Conservation (phyloP, 2,888 invertebrate species). For the Anticlea derivata region DNA sequence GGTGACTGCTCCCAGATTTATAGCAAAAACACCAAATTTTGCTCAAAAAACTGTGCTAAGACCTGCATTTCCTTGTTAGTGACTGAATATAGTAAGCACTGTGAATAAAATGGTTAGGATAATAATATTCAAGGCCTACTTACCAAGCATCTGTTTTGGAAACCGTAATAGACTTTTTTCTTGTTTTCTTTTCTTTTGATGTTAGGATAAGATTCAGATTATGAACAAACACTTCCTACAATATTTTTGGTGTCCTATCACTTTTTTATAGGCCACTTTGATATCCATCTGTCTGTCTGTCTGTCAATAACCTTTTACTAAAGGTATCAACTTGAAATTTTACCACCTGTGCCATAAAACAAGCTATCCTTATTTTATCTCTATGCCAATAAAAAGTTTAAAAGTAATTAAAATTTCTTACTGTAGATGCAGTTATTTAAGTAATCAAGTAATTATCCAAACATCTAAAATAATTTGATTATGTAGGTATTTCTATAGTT, state of each 20-base stretch:
- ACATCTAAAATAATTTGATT: too few relatives aligned
- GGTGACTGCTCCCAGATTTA: conserved; percentile 36
- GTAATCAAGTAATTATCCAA: too few relatives aligned
- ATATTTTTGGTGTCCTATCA: background rate
- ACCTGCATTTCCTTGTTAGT: conserved; percentile 16
- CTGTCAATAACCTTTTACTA: too few relatives aligned
- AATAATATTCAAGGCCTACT: conserved; percentile 46
- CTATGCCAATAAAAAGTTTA: too few relatives aligned
- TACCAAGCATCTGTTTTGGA: conserved; percentile 34
- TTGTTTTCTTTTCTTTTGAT: conserved; percentile 10
- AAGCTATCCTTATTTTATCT: too few relatives aligned
- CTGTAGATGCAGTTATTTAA: too few relatives aligned
- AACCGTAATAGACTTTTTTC: conserved; percentile 25
- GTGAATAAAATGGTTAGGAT: conserved; percentile 29
- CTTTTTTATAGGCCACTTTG: too few relatives aligned
- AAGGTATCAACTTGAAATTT: too few relatives aligned
- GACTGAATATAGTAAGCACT: conserved; percentile 20
- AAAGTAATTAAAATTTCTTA: too few relatives aligned
- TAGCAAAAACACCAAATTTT: conserved; percentile 23
- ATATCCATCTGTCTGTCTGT: too few relatives aligned
- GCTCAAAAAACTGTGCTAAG: conserved; percentile 18
- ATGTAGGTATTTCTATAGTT: too few relatives aligned
- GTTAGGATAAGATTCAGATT: background rate
- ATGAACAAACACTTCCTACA: background rate
- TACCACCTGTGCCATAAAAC: too few relatives aligned